These are phyloP conservation scores for Astatoreochromis straeleni DNA, from an alignment of 2,113 vertebrate species.

Conservation along the genomic window DNA sequence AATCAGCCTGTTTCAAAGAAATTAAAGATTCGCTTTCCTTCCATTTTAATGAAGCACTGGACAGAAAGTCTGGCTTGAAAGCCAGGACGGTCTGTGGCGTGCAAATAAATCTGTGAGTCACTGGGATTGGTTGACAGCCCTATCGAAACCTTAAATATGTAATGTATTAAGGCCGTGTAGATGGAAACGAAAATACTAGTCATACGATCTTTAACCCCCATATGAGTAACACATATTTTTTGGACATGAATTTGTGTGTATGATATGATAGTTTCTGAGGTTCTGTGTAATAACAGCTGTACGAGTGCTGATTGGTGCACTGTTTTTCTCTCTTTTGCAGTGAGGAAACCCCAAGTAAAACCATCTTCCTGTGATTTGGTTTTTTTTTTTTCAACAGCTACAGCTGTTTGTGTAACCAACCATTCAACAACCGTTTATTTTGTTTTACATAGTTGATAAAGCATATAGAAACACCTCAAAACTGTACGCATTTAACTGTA, in stretches of 20 bases:
- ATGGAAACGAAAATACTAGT: neutral
- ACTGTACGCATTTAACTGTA: neutral
- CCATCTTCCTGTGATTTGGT: neutral
- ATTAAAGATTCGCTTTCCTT: neutral
- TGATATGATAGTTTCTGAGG: neutral
- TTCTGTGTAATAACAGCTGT: neutral
- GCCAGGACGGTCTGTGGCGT: neutral
- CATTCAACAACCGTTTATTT: neutral
- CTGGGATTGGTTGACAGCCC: neutral
- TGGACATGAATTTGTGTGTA: neutral
- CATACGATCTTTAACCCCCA: neutral
- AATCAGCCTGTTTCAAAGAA: neutral
- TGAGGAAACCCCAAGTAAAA: neutral
- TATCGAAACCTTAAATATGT: neutral
- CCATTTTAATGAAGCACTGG: neutral
- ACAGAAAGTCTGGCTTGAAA: neutral
- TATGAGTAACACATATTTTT: neutral
- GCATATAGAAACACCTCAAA: neutral
- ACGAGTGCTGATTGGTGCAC: neutral
- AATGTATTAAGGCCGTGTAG: neutral
- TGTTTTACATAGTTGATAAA: neutral
- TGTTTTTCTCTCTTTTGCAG: neutral
- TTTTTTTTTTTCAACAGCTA: neutral
- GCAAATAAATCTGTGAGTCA: conserved; percentile 13
- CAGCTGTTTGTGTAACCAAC: neutral